Conservation (phyloP, 2,113 vertebrate genomes). For the Siphamia tubifer region DNA sequence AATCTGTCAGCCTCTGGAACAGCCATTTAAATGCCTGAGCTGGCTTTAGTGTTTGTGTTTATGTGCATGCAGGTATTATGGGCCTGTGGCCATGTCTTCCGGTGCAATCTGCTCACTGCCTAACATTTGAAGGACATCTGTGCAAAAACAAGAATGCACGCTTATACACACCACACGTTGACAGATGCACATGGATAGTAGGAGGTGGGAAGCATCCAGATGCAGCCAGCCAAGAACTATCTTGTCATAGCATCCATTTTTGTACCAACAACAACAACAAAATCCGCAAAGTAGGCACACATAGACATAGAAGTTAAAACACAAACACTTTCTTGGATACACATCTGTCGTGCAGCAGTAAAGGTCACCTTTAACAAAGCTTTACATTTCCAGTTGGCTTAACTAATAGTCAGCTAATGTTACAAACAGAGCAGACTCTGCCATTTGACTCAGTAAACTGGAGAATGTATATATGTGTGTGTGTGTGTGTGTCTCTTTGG, state of each 20-base stretch:
- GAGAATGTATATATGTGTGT: not conserved
- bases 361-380: slow-evolving; percentile 48
- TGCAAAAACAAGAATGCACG: slow-evolving; percentile 7
- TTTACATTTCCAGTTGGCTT: slow-evolving; percentile 29
- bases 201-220: slow-evolving; percentile 20
- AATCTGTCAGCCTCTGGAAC: slow-evolving; percentile 46
- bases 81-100: slow-evolving; percentile 24
- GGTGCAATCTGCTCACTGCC: slow-evolving; percentile 18
- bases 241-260: not conserved
- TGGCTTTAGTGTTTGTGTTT: slow-evolving; percentile 20
- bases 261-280: not conserved
- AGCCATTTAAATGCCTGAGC: slow-evolving; percentile 32
- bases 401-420: slow-evolving; percentile 17
- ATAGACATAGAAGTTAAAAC: not conserved
- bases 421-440: slow-evolving; percentile 23
- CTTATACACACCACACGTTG: not conserved
- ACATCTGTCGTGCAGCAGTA: slow-evolving; percentile 15
- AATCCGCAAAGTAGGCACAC: not conserved
- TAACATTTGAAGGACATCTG: slow-evolving; percentile 48
- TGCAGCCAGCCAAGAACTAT: slow-evolving; percentile 13
- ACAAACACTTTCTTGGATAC: not conserved
- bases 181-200: not conserved
- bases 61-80: slow-evolving; percentile 20
- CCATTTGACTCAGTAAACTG: slow-evolving; percentile 21
- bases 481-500: slow-evolving; percentile 7